Base-by-base conservation (phyloP, 2,888 invertebrate species). In the Rhaphigaster nebulosa region DNA sequence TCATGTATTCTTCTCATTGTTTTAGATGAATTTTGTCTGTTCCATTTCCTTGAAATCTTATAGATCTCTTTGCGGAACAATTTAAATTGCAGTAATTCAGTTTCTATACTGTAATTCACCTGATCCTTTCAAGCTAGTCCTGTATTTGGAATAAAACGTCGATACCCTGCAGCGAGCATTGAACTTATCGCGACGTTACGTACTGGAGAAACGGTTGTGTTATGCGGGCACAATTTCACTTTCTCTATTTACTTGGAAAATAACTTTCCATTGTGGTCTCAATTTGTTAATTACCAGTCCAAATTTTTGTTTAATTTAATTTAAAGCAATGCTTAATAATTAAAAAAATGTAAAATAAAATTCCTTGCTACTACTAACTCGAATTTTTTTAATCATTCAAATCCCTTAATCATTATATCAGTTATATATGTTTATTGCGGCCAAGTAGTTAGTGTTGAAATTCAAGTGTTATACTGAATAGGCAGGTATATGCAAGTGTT, bases 171-270 rank as follows among this genome's bases (percentile, higher is more conserved):
- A 38, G 70, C 70, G 70, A 76, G 70, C 70, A 76, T 76, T 76
- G 70, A n/a, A 76, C 34, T 38, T 76, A n/a, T 76, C 34, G 20
- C 70, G 6, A 76, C 23, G 70, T 76, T 20, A 76, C 70, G 70
- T 76, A 76, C 34, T 23, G 29, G 70, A 76, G 70, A 38, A 76
- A 76, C 70, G 70, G 70, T 6, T 76, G 23, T 76, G 70, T 38
- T 76, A 76, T 76, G 70, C 70, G 70, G 70, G 70, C 70, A 38
- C 70, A 76, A 76, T 76, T 76, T 76, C 70, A 76, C 70, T 76
- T 76, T 76, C 70, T 76, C 70, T 76, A 76, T 76, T 76, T 76
- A 76, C 38, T 76, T 76, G 70, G 70, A 38, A 65, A 76, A 76
- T 76, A 76, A 76, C 70, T 76, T 76, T 76, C 70, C 34, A 76